These are phyloP conservation scores for Drepanosiphum platanoidis DNA, from an alignment of 2,888 invertebrate species.

Conservation along the genomic window DNA sequence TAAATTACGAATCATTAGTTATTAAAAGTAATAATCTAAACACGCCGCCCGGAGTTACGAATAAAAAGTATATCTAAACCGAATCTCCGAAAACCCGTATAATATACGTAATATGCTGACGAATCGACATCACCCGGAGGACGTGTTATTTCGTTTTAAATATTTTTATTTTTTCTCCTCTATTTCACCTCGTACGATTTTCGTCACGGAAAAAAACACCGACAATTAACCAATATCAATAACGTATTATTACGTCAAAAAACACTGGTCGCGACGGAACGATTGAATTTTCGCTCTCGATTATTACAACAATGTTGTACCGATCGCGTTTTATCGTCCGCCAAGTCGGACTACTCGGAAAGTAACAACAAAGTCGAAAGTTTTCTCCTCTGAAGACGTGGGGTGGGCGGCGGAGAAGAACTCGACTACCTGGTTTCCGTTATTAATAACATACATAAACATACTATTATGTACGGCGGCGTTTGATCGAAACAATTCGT, in stretches of 20 bases:
- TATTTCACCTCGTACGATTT: neutral
- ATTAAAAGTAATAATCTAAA: conserved; percentile 34
- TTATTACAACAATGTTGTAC: no score
- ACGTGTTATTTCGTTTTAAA: neutral
- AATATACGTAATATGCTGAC: conserved; percentile 18
- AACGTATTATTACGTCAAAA: neutral
- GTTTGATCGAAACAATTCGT: neutral
- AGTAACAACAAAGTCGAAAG: neutral
- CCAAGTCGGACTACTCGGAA: no score
- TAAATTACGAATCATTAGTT: conserved; percentile 23
- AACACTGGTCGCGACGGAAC: neutral
- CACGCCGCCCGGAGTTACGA: conserved; percentile 28
- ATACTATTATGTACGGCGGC: neutral
- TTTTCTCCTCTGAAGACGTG: neutral
- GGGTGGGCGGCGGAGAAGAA: no score
- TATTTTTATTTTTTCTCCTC: no score
- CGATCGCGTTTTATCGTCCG: no score
- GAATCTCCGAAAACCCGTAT: neutral
- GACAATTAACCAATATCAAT: neutral
- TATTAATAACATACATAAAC: neutral
- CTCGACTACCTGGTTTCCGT: no score
- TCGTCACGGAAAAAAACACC: neutral
- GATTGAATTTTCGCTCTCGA: no score
- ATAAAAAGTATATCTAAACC: neutral
- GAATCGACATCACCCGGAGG: conserved; percentile 41